Conservation (phyloP, 2,888 invertebrate species). For the Junonia oenone region DNA sequence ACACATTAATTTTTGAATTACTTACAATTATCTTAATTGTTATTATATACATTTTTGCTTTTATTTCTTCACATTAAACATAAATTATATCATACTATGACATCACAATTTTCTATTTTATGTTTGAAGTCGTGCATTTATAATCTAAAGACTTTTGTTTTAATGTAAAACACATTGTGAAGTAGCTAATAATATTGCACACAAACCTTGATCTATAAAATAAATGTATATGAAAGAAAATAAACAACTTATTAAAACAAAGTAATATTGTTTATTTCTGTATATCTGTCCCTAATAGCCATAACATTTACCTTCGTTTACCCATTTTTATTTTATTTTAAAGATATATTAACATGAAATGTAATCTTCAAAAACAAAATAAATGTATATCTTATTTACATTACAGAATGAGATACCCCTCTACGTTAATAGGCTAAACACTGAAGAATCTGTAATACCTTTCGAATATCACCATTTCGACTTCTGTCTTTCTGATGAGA, state of each 20-base stretch:
- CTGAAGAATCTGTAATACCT: slow-evolving; percentile 98
- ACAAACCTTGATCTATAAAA: background rate
- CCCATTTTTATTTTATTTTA: no score
- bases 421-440: slow-evolving; percentile 97
- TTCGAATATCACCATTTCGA: slow-evolving; percentile 99
- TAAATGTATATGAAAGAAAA: background rate
- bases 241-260: no score
- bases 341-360: no score
- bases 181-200: background rate
- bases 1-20: background rate
- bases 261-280: no score
- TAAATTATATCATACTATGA: background rate
- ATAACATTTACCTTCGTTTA: no score
- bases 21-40: background rate
- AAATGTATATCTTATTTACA: no score
- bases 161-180: background rate
- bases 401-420: slow-evolving; percentile 92
- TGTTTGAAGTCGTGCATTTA: background rate
- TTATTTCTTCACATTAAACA: background rate
- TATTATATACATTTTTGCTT: background rate
- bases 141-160: background rate
- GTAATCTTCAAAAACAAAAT: no score
- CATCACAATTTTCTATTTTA: background rate
- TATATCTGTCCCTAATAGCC: no score
- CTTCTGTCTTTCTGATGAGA: slow-evolving; percentile 89